A percentile compares a stretch with the other conserved stretches of the same genome.
These are phyloP conservation scores for Andrena flavipes DNA, from an alignment of 2,888 invertebrate genomes.

Conservation along the genomic window DNA sequence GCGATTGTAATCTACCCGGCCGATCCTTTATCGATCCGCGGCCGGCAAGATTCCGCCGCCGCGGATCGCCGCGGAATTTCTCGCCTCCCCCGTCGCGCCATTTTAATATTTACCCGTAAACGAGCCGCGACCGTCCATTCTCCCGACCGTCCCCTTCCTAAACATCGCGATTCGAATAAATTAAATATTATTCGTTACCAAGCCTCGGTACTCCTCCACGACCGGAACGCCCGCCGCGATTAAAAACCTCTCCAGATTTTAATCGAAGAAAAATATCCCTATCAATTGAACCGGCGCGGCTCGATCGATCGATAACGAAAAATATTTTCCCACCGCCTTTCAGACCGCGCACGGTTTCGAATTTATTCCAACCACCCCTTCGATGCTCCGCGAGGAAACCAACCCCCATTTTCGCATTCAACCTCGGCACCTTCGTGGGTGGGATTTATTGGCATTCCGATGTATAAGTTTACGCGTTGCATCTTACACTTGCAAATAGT, in stretches of 20 bases:
- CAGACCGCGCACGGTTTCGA: slow-evolving; percentile 17
- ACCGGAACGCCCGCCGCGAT: slow-evolving; percentile 30
- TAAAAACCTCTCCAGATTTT: slow-evolving; percentile 53
- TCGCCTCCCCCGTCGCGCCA: not conserved
- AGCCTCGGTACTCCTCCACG: slow-evolving; percentile 29
- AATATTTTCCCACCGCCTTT: slow-evolving; percentile 25
- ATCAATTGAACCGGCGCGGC: slow-evolving; percentile 24
- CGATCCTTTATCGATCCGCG: slow-evolving; percentile 41
- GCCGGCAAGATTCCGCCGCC: slow-evolving; percentile 28
- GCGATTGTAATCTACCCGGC: slow-evolving; percentile 10
- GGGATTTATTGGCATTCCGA: not conserved
- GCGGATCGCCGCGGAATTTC: slow-evolving; percentile 21
- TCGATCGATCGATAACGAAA: slow-evolving; percentile 38
- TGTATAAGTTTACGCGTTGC: not conserved
- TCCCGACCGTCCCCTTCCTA: not conserved
- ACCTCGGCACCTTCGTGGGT: not conserved
- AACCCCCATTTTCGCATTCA: not conserved
- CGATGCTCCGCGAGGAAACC: slow-evolving; percentile 8
- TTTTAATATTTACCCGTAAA: slow-evolving; percentile 23
- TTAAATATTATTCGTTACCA: slow-evolving; percentile 48
- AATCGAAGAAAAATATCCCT: slow-evolving; percentile 56
- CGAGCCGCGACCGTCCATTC: not conserved
- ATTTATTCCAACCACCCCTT: slow-evolving; percentile 9
- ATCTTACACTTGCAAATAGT: not conserved
- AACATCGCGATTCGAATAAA: slow-evolving; percentile 34